Evolutionary conservation across 2,113 vertebrate genomes (phyloP), one percentile per base, ranked within the genome.

Genomic region (Oncorhynchus clarkii): DNA sequence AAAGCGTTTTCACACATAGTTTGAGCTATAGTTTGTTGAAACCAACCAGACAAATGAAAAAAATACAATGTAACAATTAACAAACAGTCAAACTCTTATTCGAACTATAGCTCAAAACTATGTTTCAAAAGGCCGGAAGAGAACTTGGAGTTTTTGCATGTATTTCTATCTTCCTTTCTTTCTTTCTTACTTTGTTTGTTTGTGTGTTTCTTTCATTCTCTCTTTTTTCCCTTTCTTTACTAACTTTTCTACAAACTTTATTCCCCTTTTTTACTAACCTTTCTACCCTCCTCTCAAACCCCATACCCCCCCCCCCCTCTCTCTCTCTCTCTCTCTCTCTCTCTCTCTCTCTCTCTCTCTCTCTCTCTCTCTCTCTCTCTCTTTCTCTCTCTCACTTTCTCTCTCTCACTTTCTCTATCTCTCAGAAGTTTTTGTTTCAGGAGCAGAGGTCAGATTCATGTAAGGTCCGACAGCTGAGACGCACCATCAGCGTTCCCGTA

Each of bases 401-500:
- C 71, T 64, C 67, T 29, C 27, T 66, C 8, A 54, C 65, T 68
- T 73, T 78, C 64, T 71, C 34, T 20, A 0, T 64, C n/a, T 54
- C 9, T 62, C 59, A 84, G 20, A 71, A 83, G 81, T 79, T 91
- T 70, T 80, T 88, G 80, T 86, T 90, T 71, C 91, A 93, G 89
- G 89, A 89, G 74, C 82, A 77, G 34, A 79, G 84, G 18, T 29
- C 86, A n/a, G 85, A 89, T 1, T 86, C 90, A 48, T 81, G 88
- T 83, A 90, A 82, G 83, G 86, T 81, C 45, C 90, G 93, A 69
- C 88, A 94, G 24, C 86, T 94, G 70, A 87, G 93, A 9, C 92
- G 94, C 80, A 95, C 94, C 78, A 93, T 95, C 88, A 95, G 94
- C 48, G 93, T 95, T 69, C 94, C 94, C 1, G 93, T 93, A 74